These are phyloP conservation scores for Agrotis puta DNA, from an alignment of 2,888 invertebrate genomes.

Conservation along the genomic window DNA sequence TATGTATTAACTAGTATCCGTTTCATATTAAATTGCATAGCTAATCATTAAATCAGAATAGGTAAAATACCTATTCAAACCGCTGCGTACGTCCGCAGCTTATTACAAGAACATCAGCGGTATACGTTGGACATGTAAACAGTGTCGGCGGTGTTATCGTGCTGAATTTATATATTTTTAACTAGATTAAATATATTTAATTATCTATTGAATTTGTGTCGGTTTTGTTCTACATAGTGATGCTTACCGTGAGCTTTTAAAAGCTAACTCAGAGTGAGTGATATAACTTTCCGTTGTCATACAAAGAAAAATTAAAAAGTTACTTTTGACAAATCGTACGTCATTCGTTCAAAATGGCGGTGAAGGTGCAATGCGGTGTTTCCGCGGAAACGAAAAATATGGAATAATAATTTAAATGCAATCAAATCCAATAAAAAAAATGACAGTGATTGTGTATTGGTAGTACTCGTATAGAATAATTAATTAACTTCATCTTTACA, in stretches of 20 bases:
- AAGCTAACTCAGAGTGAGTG: constrained; percentile 43
- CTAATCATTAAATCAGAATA: constrained; percentile 32
- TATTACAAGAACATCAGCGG: constrained; percentile 30
- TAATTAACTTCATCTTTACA: constrained; percentile 73
- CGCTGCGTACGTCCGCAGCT: constrained; percentile 27
- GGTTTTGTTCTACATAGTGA: not conserved
- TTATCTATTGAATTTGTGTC: not conserved
- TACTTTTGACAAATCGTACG: constrained; percentile 66
- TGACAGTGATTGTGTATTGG: constrained; percentile 81
- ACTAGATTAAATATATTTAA: not conserved
- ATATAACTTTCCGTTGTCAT: constrained; percentile 46
- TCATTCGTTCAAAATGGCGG: constrained; percentile 82
- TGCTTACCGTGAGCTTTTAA: constrained; percentile 13
- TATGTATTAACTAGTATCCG: not conserved
- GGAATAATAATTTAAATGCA: constrained; percentile 84
- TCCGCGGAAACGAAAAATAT: constrained; percentile 86
- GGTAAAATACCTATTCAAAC: constrained; percentile 28
- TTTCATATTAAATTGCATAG: constrained; percentile 22
- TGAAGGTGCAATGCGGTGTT: constrained; percentile 90
- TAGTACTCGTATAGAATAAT: constrained; percentile 77
- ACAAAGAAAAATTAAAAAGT: constrained; percentile 55
- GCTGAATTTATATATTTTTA: not conserved
- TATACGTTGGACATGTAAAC: constrained; percentile 31
- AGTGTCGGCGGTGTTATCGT: constrained; percentile 17
- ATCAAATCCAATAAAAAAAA: constrained; percentile 80